Percentiles rank a stretch among this genome's conserved stretches.
phyloP scores from a whole-genome alignment of 2,797 vertebrate species.

The Pseudochromis fuscus region DNA sequence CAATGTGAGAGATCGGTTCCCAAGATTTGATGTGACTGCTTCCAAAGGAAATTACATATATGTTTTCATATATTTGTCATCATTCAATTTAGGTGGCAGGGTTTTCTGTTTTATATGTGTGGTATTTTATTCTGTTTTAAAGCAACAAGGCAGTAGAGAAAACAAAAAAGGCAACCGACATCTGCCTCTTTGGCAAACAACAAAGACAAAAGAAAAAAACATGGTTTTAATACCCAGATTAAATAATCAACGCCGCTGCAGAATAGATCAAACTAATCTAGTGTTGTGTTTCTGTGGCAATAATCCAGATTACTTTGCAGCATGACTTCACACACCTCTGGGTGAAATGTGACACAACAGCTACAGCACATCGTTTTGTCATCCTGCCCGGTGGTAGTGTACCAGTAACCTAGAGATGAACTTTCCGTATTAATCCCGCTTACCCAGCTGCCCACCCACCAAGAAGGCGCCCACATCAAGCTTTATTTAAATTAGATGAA shows the following conservation, averaged over 20 bases:
- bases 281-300: conserved; percentile 42
- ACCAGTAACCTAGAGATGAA: conserved; percentile 79
- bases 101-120: neutral
- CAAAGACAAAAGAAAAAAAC: conserved; percentile 24
- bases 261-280: conserved; percentile 30
- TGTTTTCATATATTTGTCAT: no score
- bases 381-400: conserved; percentile 57
- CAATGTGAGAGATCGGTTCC: neutral
- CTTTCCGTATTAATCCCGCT: conserved; percentile 72
- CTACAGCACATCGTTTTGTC: conserved; percentile 52
- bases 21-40: neutral
- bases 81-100: neutral
- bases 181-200: conserved; percentile 8
- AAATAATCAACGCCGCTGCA: conserved; percentile 22
- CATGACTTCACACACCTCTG: conserved; percentile 69
- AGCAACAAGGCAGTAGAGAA: neutral
- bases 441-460: conserved; percentile 37
- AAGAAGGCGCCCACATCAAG: conserved; percentile 45
- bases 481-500: conserved; percentile 27
- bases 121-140: neutral
- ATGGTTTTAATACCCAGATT: conserved; percentile 53
- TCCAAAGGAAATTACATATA: no score
- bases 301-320: conserved; percentile 73
- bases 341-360: conserved; percentile 71
- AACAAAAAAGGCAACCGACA: conserved; percentile 1